phyloP scores from a whole-genome alignment of 2,113 vertebrate genomes.

The Clinocottus analis region DNA sequence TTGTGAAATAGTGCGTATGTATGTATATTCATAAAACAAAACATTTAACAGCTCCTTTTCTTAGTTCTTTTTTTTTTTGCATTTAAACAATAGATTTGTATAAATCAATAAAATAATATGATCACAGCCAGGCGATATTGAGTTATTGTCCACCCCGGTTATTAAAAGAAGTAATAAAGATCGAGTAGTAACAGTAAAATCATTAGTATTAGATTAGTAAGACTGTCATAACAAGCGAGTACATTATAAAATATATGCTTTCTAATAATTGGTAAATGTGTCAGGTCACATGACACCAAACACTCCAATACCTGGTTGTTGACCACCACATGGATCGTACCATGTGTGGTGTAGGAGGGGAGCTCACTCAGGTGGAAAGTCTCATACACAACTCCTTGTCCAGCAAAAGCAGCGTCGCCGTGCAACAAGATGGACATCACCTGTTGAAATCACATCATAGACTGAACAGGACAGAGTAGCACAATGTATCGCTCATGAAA shows the following conservation, averaged over 20 bases:
- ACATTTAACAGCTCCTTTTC: background rate
- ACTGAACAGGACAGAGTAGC: background rate
- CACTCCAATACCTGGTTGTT: constrained; percentile 91
- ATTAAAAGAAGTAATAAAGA: background rate
- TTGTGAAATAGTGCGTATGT: background rate
- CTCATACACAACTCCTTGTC: constrained; percentile 94
- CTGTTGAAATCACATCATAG: constrained; percentile 68
- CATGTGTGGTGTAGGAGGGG: constrained; percentile 92
- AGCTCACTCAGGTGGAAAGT: constrained; percentile 94
- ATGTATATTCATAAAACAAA: too few species aligned
- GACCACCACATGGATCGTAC: constrained; percentile 93
- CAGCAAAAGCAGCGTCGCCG: constrained; percentile 92
- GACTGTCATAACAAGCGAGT: background rate
- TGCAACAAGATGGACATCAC: constrained; percentile 95
- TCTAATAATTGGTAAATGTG: background rate
- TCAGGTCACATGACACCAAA: background rate
- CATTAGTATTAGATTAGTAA: background rate
- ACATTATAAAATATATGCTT: background rate
- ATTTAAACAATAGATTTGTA: background rate
- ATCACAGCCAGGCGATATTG: background rate
- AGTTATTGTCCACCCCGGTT: background rate
- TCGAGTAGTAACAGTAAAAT: background rate
- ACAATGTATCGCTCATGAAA: background rate
- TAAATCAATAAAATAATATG: background rate
- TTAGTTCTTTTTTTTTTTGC: too few species aligned